Base-by-base conservation (phyloP, 2,113 vertebrate genomes). In the Micronycteris hirsuta region DNA sequence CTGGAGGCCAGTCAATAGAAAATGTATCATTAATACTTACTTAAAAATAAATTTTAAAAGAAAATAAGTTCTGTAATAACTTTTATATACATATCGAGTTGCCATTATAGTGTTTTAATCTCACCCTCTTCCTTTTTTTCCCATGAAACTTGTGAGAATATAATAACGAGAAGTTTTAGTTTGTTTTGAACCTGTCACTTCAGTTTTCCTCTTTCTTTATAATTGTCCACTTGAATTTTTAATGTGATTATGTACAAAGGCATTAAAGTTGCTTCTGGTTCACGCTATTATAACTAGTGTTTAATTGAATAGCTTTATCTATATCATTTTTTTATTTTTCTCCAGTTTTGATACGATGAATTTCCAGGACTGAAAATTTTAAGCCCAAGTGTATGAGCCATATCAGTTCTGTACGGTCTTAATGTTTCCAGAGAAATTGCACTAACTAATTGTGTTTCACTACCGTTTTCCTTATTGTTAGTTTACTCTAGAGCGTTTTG, bases 31-130 rank as follows among this genome's bases (percentile, higher is more conserved):
- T 82, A 78, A 56, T 83, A 74, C 54, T 87, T 45, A 45, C 31
- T 92, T 92, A 36, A 90, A 94, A 76, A 81, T 38, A 78, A 73
- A 56, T 76, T 28, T 89, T 86, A 36, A 94, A 91, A 43, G 19
- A 84, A 65, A 89, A 17, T 15, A 89, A 65, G 15, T 2, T 54
- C 38, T 84, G 5, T 76, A 43, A 22, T 74, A 80, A 61, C 16
- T 86, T 71, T 52, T 33, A 12, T 49, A 10, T 89, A 76, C 74
- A 81, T 88, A 41, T 0, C 56, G 43, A 65, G 24, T 91, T 85
- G 41, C 41, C 81, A 1, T 81, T 91, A 9, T 2, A 8, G 15
- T 80, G 28, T 84, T 96, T 63, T 89, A 81, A 68, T 92, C 88
- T 73, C 77, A 63, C 54, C 68, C 74, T 52, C 2, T 65, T 77